Percentiles rank a stretch among this genome's conserved stretches.
These are phyloP conservation scores for Passerculus sandwichensis DNA, from an alignment of 2,797 vertebrate genomes.

Conservation along the genomic window DNA sequence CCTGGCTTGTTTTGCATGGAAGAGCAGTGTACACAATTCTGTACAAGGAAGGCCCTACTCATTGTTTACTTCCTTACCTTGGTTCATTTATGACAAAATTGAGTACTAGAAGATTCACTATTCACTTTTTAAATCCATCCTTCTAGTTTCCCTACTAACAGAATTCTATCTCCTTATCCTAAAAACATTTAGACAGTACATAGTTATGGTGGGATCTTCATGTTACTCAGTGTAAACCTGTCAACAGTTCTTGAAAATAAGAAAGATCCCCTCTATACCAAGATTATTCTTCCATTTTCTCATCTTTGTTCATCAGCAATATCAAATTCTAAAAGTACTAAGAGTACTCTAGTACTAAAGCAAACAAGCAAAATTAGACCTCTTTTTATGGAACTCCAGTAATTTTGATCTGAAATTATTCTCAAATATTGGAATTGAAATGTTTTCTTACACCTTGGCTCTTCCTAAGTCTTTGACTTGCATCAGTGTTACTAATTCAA, in stretches of 20 bases:
- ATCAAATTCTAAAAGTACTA: neutral
- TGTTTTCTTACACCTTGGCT: neutral
- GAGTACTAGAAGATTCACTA: neutral
- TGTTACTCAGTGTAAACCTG: neutral
- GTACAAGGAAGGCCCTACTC: neutral
- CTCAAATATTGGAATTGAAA: neutral
- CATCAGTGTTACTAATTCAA: neutral
- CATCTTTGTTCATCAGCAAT: neutral
- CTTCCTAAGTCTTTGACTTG: neutral
- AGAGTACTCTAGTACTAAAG: neutral
- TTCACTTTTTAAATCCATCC: neutral
- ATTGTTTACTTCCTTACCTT: neutral
- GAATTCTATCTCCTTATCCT: neutral
- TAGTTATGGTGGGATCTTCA: neutral
- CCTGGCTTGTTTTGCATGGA: neutral
- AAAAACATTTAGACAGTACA: neutral
- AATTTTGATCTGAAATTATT: neutral
- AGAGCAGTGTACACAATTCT: neutral
- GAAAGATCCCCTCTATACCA: neutral
- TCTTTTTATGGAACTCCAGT: neutral
- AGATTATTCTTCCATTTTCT: neutral
- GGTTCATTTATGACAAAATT: neutral
- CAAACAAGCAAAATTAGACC: neutral
- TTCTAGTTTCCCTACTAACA: neutral
- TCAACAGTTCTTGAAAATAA: neutral